Evolutionary conservation across 2,797 vertebrate genomes (phyloP).

Genomic region (Hybognathus amarus): DNA sequence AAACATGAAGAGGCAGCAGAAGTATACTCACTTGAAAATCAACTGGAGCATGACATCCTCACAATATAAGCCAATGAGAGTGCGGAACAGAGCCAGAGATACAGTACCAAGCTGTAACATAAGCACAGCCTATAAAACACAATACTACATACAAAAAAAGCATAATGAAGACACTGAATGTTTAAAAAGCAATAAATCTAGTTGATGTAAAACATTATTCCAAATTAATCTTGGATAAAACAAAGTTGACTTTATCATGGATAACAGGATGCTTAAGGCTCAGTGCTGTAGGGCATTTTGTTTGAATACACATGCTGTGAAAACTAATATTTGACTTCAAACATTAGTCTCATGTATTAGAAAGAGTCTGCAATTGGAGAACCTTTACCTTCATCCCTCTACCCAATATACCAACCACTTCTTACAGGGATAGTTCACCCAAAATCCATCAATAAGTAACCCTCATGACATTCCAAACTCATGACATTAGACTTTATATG

Average conservation of each 20-base stretch:
- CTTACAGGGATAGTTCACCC: not conserved
- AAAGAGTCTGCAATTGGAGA: not conserved
- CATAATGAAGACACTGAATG: not conserved
- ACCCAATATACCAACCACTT: not conserved
- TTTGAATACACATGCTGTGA: conserved; percentile 19
- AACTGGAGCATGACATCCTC: conserved; percentile 99
- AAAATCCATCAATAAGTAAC: not conserved
- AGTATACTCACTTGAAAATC: conserved; percentile 85
- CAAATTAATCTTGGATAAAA: not conserved
- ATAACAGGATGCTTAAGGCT: conserved; percentile 15
- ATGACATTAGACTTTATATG: not conserved
- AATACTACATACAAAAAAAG: not conserved
- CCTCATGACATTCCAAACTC: not conserved
- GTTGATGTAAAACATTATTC: not conserved
- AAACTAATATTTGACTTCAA: conserved; percentile 10
- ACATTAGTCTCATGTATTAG: not conserved
- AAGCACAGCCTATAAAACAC: conserved; percentile 9
- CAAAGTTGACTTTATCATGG: not conserved
- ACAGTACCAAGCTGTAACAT: conserved; percentile 89
- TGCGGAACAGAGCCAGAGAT: conserved; percentile 93
- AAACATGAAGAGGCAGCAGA: not conserved
- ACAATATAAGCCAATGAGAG: conserved; percentile 93
- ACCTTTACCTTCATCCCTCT: not conserved
- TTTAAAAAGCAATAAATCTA: conserved; percentile 4
- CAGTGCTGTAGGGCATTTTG: not conserved